phyloP scores from a whole-genome alignment of 2,888 invertebrate genomes.

The Keiferia lycopersicella region DNA sequence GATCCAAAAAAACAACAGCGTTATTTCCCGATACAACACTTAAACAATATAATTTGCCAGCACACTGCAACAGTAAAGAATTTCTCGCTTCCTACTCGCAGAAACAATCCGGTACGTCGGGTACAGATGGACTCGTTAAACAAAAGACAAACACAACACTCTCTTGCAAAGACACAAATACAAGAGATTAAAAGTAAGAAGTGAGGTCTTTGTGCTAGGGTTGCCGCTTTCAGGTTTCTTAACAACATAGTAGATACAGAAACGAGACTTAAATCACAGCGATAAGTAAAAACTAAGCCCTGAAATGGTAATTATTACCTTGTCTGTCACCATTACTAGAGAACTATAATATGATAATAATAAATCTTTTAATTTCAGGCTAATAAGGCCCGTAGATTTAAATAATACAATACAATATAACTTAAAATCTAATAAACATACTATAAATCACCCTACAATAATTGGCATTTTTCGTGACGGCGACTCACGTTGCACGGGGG shows the following conservation, averaged over 20 bases:
- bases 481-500: too few relatives aligned
- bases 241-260: neutral
- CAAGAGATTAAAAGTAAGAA: constrained; percentile 72
- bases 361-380: too few relatives aligned
- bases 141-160: constrained; percentile 72
- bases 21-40: neutral
- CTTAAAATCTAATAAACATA: too few relatives aligned
- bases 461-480: too few relatives aligned
- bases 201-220: constrained; percentile 48
- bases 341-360: too few relatives aligned
- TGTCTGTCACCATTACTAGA: too few relatives aligned
- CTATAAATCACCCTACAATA: too few relatives aligned
- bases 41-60: constrained; percentile 9
- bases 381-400: too few relatives aligned
- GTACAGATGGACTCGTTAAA: constrained; percentile 62
- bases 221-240: constrained; percentile 33
- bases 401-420: too few relatives aligned
- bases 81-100: neutral
- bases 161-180: constrained; percentile 60
- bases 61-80: neutral
- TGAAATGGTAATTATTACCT: too few relatives aligned
- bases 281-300: too few relatives aligned
- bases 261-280: too few relatives aligned
- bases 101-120: constrained; percentile 55
- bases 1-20: neutral